phyloP scores from a whole-genome alignment of 2,888 invertebrate species.

The Platycheirus rosarum region DNA sequence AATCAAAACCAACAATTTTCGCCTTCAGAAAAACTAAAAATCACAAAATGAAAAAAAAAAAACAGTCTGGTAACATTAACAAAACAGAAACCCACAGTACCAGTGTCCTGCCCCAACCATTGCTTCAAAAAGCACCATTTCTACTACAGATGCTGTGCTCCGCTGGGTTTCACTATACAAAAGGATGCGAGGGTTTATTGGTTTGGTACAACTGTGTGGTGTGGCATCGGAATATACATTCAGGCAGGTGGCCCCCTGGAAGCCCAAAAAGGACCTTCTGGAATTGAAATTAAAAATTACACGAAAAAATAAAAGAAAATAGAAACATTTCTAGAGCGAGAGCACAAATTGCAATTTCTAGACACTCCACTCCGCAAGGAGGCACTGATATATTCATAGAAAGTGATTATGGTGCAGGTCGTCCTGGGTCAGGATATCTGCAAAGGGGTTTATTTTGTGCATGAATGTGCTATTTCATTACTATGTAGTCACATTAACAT shows the following conservation, averaged over 20 bases:
- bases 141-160: conserved; percentile 33
- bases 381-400: conserved; percentile 51
- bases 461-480: conserved; percentile 1
- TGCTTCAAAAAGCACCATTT: neutral
- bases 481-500: conserved; percentile 50
- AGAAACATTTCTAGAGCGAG: conserved; percentile 47
- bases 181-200: conserved; percentile 62
- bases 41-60: conserved; percentile 35
- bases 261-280: conserved; percentile 60
- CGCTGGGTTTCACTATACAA: conserved; percentile 41
- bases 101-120: conserved; percentile 14
- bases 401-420: conserved; percentile 58
- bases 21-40: conserved; percentile 53
- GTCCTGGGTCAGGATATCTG: conserved; percentile 28
- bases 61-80: conserved; percentile 61
- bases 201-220: conserved; percentile 10
- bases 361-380: conserved; percentile 30
- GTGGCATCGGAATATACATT: conserved; percentile 30
- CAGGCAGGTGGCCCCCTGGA: neutral
- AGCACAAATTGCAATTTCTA: conserved; percentile 54
- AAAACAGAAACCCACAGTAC: no score
- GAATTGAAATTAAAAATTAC: conserved; percentile 68
- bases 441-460: conserved; percentile 19
- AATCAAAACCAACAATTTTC: conserved; percentile 55
- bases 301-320: conserved; percentile 67